These are phyloP conservation scores for Glaucidium brasilianum DNA, from an alignment of 2,113 vertebrate species.

Conservation along the genomic window DNA sequence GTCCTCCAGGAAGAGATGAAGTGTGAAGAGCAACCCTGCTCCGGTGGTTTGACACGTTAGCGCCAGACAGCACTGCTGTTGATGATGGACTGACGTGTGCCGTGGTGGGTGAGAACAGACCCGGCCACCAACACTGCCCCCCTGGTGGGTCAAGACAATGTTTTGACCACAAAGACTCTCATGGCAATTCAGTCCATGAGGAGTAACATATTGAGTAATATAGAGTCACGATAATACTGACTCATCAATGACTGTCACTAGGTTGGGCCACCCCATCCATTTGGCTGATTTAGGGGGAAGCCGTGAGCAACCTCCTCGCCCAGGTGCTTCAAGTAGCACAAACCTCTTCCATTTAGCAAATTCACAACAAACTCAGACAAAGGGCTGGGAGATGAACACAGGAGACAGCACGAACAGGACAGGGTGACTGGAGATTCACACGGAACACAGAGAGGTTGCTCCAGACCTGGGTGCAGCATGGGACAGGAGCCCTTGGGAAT, in stretches of 20 bases:
- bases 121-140: neutral
- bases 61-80: accelerated
- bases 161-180: neutral
- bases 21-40: neutral
- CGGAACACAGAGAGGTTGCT: neutral
- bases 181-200: neutral
- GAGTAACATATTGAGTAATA: neutral
- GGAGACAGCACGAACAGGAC: accelerated
- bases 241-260: neutral
- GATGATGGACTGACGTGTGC: accelerated
- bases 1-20: neutral
- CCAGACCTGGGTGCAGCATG: neutral
- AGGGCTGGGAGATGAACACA: neutral
- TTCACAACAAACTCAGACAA: neutral
- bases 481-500: neutral
- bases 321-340: neutral
- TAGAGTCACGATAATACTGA: neutral
- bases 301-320: accelerated
- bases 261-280: neutral
- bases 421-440: accelerated
- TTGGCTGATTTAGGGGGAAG: neutral
- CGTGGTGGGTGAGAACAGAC: neutral
- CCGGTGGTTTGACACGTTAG: neutral
- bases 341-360: neutral
- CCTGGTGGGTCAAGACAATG: neutral